These are phyloP conservation scores for Typhlichthys subterraneus DNA, from an alignment of 2,797 vertebrate species.

Conservation along the genomic window DNA sequence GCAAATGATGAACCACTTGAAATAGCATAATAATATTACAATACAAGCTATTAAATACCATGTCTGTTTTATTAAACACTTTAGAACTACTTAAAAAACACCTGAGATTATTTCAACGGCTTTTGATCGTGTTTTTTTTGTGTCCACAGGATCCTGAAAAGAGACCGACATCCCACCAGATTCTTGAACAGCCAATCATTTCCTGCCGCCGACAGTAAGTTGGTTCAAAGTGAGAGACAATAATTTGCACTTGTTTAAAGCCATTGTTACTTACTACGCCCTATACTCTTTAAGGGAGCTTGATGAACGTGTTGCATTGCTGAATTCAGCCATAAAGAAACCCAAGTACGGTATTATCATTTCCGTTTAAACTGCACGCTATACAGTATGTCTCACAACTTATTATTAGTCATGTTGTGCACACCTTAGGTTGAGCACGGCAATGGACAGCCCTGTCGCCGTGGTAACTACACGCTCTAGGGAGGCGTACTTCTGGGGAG, in stretches of 20 bases:
- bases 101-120: background rate
- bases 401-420: conserved; percentile 2
- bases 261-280: no score
- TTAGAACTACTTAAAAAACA: background rate
- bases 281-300: conserved; percentile 81
- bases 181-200: conserved; percentile 87
- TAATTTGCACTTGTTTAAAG: no score
- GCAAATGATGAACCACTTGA: no score
- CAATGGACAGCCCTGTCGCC: conserved; percentile 89
- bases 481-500: conserved; percentile 98
- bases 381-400: background rate
- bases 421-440: conserved; percentile 82
- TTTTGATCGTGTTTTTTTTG: conserved; percentile 29
- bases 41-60: background rate
- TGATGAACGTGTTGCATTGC: conserved; percentile 88
- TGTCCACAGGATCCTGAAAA: conserved; percentile 89
- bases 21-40: background rate
- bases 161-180: conserved; percentile 89
- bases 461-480: conserved; percentile 96
- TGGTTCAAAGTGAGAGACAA: conserved; percentile 3
- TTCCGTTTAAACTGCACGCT: background rate
- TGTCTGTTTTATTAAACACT: background rate
- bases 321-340: conserved; percentile 93
- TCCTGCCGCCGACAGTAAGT: conserved; percentile 85
- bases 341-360: conserved; percentile 82